Conservation (phyloP, 2,113 vertebrate species). For the Lepus timidus region DNA sequence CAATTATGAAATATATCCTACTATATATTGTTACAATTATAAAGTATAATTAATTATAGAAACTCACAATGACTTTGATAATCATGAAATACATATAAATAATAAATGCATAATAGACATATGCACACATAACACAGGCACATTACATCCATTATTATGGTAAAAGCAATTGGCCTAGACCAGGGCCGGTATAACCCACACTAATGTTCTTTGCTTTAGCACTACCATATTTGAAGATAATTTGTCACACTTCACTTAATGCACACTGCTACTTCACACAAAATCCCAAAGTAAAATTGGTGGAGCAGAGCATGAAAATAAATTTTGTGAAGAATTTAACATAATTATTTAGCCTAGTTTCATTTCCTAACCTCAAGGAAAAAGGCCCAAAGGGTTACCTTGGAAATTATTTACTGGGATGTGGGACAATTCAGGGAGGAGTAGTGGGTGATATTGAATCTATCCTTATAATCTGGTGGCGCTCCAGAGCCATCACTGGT, state of each 20-base stretch:
- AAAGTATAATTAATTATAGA: neutral
- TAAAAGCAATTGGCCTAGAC: neutral
- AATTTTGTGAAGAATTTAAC: constrained; percentile 1
- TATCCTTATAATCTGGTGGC: neutral
- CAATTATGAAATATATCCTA: neutral
- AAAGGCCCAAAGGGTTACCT: neutral
- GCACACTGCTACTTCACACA: neutral
- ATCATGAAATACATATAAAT: neutral
- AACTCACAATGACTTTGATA: neutral
- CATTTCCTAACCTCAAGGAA: neutral
- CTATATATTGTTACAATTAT: neutral
- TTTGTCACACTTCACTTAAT: neutral
- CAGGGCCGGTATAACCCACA: neutral
- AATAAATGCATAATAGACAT: neutral
- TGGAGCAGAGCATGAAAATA: neutral
- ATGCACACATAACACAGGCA: no score
- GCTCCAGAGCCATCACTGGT: neutral
- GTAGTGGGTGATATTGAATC: neutral
- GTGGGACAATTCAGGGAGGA: neutral
- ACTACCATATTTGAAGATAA: neutral
- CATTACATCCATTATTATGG: neutral
- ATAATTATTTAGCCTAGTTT: neutral
- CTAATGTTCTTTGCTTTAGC: neutral
- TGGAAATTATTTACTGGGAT: neutral
- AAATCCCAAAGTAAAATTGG: neutral